Evolutionary conservation across 2,888 invertebrate species (phyloP).

Genomic region (Cyrtodaria siliqua): DNA sequence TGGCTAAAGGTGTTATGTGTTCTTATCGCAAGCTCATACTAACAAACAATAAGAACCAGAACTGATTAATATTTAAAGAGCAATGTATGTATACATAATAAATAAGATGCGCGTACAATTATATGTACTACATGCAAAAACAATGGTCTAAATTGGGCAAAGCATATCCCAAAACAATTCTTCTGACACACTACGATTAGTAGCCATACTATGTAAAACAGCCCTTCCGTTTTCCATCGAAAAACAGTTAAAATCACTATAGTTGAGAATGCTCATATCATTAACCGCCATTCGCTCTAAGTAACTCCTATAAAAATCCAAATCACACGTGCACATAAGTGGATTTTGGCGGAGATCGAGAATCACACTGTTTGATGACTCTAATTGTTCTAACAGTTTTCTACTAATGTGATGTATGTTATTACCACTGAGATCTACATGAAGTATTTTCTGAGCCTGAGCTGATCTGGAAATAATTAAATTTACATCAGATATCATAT

Average conservation of each 20-base stretch:
- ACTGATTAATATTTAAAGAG: too few relatives aligned
- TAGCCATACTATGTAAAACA: too few relatives aligned
- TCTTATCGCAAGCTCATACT: too few relatives aligned
- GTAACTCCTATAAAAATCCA: conserved; percentile 35
- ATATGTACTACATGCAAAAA: too few relatives aligned
- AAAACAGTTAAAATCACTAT: too few relatives aligned
- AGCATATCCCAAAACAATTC: background rate
- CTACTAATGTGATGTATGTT: conserved; percentile 7
- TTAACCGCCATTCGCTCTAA: background rate
- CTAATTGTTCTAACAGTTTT: conserved; percentile 1
- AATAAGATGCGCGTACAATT: too few relatives aligned
- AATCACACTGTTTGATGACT: conserved; percentile 20
- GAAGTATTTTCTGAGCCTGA: background rate
- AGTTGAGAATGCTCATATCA: background rate
- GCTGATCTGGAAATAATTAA: conserved; percentile 17
- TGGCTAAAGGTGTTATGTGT: too few relatives aligned
- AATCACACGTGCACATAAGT: conserved; percentile 40
- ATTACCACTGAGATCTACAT: conserved; percentile 34
- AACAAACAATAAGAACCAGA: too few relatives aligned
- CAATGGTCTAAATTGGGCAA: conserved; percentile 1
- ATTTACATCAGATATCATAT: conserved; percentile 26
- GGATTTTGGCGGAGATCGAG: conserved; percentile 52
- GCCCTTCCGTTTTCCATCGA: too few relatives aligned
- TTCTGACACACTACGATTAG: background rate
- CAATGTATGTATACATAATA: too few relatives aligned